Conservation (phyloP, 2,797 vertebrate genomes). For the Chaenodraco wilsoni region DNA sequence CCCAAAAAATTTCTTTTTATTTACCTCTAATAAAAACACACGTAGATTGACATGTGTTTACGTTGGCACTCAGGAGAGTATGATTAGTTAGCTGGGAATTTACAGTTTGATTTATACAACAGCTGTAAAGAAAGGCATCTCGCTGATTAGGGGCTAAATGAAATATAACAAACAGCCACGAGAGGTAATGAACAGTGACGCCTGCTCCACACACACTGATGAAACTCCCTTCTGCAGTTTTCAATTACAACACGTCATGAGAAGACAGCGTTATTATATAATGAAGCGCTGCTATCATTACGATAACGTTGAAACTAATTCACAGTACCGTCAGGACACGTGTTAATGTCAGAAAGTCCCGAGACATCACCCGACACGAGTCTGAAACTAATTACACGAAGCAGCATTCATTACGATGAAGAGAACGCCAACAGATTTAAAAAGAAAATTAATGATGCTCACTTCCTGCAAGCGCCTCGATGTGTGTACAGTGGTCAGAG, state of each 20-base stretch:
- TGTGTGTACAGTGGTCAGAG: constrained; percentile 33
- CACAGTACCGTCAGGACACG: constrained; percentile 47
- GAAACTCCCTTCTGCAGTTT: constrained; percentile 53
- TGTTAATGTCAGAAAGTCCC: constrained; percentile 53
- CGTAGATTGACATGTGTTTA: constrained; percentile 49
- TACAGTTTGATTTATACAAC: constrained; percentile 53
- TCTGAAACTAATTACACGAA: constrained; percentile 61
- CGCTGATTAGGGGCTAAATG: constrained; percentile 63
- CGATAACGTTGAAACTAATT: constrained; percentile 42
- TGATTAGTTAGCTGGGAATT: constrained; percentile 58
- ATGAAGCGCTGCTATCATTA: constrained; percentile 26
- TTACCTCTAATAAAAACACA: constrained; percentile 48
- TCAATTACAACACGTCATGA: constrained; percentile 43
- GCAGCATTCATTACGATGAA: constrained; percentile 50
- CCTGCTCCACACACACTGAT: constrained; percentile 49
- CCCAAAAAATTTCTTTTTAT: constrained; percentile 40
- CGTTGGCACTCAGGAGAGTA: constrained; percentile 38
- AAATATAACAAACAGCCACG: constrained; percentile 62
- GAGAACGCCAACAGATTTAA: constrained; percentile 51
- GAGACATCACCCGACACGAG: constrained; percentile 39
- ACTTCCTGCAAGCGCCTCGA: background rate
- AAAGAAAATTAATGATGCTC: constrained; percentile 46
- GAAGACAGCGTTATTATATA: constrained; percentile 30
- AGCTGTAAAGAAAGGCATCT: constrained; percentile 53
- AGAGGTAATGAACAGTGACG: constrained; percentile 56